These are phyloP conservation scores for Myathropa florea DNA, from an alignment of 2,888 invertebrate species.

Conservation along the genomic window DNA sequence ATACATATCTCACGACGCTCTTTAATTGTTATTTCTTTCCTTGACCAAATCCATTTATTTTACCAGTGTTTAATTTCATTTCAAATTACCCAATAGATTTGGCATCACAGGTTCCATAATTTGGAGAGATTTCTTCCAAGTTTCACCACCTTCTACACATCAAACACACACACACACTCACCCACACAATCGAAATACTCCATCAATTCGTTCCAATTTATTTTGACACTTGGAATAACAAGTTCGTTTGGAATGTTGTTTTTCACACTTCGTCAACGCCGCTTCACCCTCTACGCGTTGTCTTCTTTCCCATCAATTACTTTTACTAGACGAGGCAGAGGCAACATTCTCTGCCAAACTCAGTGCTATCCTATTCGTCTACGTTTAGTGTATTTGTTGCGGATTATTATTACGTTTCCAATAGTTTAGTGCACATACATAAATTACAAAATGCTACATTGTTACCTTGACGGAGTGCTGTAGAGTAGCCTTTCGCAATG, in stretches of 20 bases:
- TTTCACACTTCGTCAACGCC: conserved; percentile 23
- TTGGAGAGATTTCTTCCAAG: conserved; percentile 1
- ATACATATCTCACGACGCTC: not conserved
- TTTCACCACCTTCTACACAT: conserved; percentile 1
- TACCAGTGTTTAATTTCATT: too few species aligned
- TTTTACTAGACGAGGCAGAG: not conserved
- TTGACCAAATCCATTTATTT: too few species aligned
- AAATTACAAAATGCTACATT: not conserved
- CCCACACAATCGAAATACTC: conserved; percentile 4
- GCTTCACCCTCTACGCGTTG: conserved; percentile 14
- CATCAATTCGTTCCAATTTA: conserved; percentile 28
- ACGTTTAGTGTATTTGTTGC: not conserved
- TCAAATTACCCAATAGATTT: not conserved
- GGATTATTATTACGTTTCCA: not conserved
- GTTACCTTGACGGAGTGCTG: not conserved
- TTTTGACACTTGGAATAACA: conserved; percentile 56
- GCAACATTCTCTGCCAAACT: not conserved
- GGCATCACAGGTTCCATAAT: conserved; percentile 27
- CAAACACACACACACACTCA: not conserved
- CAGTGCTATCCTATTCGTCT: not conserved
- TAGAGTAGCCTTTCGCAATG: not conserved
- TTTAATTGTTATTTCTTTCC: not conserved
- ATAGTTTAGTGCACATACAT: not conserved
- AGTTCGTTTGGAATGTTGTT: conserved; percentile 58
- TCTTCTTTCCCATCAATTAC: conserved; percentile 17